Evolutionary conservation across 2,888 invertebrate species (phyloP).

Genomic region (Sarcophaga subvicina): DNA sequence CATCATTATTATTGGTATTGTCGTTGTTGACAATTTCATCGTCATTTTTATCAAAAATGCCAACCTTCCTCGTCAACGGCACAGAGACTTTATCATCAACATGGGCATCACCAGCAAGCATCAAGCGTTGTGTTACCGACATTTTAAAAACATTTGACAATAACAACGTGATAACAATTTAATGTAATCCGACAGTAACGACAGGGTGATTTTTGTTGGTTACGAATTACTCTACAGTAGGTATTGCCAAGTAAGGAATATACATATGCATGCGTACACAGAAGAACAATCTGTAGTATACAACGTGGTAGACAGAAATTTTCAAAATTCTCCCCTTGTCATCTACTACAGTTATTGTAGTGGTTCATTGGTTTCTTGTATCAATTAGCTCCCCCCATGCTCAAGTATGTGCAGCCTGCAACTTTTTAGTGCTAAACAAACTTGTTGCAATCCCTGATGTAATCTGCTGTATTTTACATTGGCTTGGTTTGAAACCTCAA

Average conservation of each 20-base stretch:
- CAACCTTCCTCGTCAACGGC: not conserved
- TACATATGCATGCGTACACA: too few species aligned
- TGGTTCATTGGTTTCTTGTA: too few species aligned
- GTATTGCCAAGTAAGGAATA: not conserved
- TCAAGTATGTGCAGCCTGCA: too few species aligned
- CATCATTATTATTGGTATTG: not conserved
- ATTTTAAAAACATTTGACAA: conserved; percentile 43
- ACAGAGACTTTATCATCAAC: not conserved
- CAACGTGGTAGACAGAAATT: too few species aligned
- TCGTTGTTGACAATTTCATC: conserved; percentile 16
- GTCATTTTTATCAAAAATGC: not conserved
- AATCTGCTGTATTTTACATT: too few species aligned
- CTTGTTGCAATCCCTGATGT: too few species aligned
- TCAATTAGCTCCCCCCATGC: too few species aligned
- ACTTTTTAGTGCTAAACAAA: too few species aligned
- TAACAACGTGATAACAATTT: conserved; percentile 49
- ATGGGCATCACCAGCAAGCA: not conserved
- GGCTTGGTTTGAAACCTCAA: too few species aligned
- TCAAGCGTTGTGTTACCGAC: not conserved
- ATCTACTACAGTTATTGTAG: too few species aligned
- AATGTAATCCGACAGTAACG: conserved; percentile 42
- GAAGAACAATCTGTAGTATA: too few species aligned
- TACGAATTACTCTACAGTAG: not conserved
- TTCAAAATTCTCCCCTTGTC: too few species aligned
- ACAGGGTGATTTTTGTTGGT: not conserved